These are phyloP conservation scores for Apodemia duryi DNA, from an alignment of 2,888 invertebrate species.

Conservation along the genomic window DNA sequence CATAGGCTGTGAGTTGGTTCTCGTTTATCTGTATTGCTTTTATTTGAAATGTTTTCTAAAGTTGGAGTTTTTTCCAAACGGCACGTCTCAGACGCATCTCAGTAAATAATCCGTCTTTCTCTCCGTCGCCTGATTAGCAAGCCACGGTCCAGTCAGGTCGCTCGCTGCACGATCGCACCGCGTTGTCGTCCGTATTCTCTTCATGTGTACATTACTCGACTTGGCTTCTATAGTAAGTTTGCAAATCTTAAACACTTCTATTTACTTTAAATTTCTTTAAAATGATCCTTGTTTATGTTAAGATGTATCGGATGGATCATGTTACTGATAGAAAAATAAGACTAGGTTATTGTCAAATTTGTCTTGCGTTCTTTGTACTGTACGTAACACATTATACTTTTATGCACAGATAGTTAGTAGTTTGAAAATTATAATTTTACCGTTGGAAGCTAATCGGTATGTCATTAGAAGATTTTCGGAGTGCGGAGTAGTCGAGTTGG, in stretches of 20 bases:
- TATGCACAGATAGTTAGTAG: conserved; percentile 69
- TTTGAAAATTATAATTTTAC: conserved; percentile 60
- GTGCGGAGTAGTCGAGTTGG: conserved; percentile 54
- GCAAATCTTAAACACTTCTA: conserved; percentile 57
- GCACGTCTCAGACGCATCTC: conserved; percentile 75
- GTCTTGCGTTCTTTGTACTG: conserved; percentile 66
- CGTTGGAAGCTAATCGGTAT: conserved; percentile 69
- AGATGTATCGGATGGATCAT: conserved; percentile 53
- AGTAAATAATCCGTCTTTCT: conserved; percentile 72
- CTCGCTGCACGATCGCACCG: conserved; percentile 49
- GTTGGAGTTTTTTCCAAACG: conserved; percentile 64
- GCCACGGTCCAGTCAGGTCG: conserved; percentile 42
- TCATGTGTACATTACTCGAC: conserved; percentile 64
- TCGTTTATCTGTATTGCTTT: conserved; percentile 67
- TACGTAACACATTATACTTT: conserved; percentile 73
- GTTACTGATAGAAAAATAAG: conserved; percentile 68
- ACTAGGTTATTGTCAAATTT: conserved; percentile 62
- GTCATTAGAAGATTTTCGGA: conserved; percentile 64
- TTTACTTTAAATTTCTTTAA: conserved; percentile 62
- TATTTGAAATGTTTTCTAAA: conserved; percentile 47
- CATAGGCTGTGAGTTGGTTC: conserved; percentile 77
- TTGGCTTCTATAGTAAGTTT: conserved; percentile 69
- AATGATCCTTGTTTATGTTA: conserved; percentile 45
- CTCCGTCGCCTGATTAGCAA: conserved; percentile 68
- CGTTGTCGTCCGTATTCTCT: conserved; percentile 63